Base-by-base conservation (phyloP, 2,888 invertebrate species). In the Apoda limacodes region DNA sequence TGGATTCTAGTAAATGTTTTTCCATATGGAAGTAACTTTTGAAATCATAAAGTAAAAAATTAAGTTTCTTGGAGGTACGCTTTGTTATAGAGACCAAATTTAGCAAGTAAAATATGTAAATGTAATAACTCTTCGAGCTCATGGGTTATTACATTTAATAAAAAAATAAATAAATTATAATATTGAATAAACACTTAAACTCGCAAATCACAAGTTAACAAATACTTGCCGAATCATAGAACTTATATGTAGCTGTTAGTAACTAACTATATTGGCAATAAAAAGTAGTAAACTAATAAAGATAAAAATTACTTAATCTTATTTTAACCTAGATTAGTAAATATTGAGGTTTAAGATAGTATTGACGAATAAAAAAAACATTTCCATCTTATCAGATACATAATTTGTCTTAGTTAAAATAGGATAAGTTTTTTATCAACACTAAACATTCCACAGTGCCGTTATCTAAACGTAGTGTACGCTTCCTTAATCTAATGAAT, bases 381-480 rank as follows among this genome's bases (percentile, higher is more conserved):
- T n/a, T n/a, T n/a, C n/a, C n/a, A n/a, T n/a, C n/a, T n/a, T n/a
- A n/a, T n/a, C n/a, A n/a, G n/a, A n/a, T n/a, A n/a, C n/a, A n/a
- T n/a, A n/a, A n/a, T n/a, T n/a, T n/a, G n/a, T n/a, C n/a, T n/a
- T n/a, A n/a, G n/a, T n/a, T n/a, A n/a, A 17, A 17, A 57, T 72
- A 78, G 70, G 66, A 59, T 75, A 78, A 55, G 71, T 78, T 76
- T 78, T 72, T 76, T 17, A 17, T 25, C 23, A 57, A 66, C 56
- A 60, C 74, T n/a, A 75, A 76, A 76, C 78, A 70, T 72, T 76
- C 74, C 71, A 64, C 72, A 60, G 80, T 75, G 75, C 78, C 76
- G 66, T 70, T 66, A 67, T 61, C 61, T 74, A 62, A 6, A n/a
- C n/a, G n/a, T n/a, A n/a, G n/a, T n/a, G n/a, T n/a, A n/a, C n/a